Percentiles rank a stretch among this genome's conserved stretches.
Conservation (phyloP, 2,797 vertebrate genomes). For the Labroides dimidiatus region DNA sequence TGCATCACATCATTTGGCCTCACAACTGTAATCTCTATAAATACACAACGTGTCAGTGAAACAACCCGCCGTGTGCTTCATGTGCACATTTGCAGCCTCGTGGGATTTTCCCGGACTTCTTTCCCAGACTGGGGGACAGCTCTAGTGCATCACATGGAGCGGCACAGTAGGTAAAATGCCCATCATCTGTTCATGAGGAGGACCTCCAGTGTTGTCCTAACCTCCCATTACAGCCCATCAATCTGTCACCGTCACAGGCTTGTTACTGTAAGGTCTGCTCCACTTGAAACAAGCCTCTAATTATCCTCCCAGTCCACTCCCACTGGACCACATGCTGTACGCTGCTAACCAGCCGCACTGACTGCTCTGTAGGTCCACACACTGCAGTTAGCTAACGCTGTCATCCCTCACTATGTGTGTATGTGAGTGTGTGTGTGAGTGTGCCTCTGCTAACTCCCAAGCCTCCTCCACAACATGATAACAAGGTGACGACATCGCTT, state of each 20-base stretch:
- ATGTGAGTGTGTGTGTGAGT: neutral
- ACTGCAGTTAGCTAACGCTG: neutral
- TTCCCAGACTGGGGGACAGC: slow-evolving; percentile 61
- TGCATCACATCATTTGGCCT: slow-evolving; percentile 19
- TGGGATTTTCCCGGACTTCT: slow-evolving; percentile 74
- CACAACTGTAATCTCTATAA: slow-evolving; percentile 34
- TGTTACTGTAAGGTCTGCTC: slow-evolving; percentile 77
- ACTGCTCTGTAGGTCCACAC: slow-evolving; percentile 3
- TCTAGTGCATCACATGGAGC: slow-evolving; percentile 25
- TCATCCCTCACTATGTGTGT: neutral
- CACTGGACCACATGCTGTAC: slow-evolving; percentile 78
- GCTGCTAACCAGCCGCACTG: slow-evolving; percentile 55
- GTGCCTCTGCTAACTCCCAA: no score
- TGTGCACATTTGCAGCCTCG: slow-evolving; percentile 51
- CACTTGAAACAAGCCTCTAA: slow-evolving; percentile 78
- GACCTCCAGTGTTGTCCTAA: slow-evolving; percentile 78
- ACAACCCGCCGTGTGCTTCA: slow-evolving; percentile 44
- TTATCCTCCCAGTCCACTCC: slow-evolving; percentile 75
- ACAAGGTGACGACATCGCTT: no score
- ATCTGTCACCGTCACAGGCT: slow-evolving; percentile 75
- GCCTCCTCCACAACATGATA: no score
- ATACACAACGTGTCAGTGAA: slow-evolving; percentile 36
- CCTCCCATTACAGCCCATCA: slow-evolving; percentile 76
- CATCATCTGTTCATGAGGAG: slow-evolving; percentile 68
- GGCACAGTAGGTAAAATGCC: slow-evolving; percentile 45